Percentiles rank a stretch among this genome's conserved stretches.
These are phyloP conservation scores for Chymomyza fuscimana DNA, from an alignment of 2,888 invertebrate genomes.

Conservation along the genomic window DNA sequence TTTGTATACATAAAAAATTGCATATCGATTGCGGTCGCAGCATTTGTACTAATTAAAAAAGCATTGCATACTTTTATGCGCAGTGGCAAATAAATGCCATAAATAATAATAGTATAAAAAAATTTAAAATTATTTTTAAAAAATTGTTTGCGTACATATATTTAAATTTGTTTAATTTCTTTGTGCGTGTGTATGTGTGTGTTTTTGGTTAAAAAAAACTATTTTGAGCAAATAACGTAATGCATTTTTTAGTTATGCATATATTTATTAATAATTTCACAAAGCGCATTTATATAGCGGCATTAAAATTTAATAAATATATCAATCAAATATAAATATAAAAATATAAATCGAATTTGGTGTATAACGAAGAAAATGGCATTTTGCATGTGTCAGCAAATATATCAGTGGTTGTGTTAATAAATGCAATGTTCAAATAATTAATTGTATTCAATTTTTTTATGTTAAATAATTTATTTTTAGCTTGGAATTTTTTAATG, in stretches of 20 bases:
- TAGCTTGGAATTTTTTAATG: background rate
- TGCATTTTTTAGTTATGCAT: background rate
- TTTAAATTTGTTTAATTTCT: background rate
- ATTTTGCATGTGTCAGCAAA: background rate
- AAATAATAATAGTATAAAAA: background rate
- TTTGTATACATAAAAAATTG: background rate
- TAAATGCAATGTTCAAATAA: background rate
- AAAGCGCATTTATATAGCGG: background rate
- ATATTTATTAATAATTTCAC: background rate
- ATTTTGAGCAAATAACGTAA: background rate
- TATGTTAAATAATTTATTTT: background rate
- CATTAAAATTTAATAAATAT: background rate
- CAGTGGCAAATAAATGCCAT: background rate
- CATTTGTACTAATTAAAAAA: background rate
- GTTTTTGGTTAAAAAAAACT: background rate
- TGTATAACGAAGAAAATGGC: background rate
- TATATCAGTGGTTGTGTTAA: background rate
- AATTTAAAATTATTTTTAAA: background rate
- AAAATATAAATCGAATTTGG: conserved; percentile 30
- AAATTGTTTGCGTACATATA: no score
- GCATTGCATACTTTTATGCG: conserved; percentile 13
- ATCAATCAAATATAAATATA: conserved; percentile 25
- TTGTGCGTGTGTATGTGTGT: background rate
- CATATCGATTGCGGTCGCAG: background rate
- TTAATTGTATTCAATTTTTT: background rate